Conservation (phyloP, 2,888 invertebrate species). For the Caenorhabditis sulstoni region DNA sequence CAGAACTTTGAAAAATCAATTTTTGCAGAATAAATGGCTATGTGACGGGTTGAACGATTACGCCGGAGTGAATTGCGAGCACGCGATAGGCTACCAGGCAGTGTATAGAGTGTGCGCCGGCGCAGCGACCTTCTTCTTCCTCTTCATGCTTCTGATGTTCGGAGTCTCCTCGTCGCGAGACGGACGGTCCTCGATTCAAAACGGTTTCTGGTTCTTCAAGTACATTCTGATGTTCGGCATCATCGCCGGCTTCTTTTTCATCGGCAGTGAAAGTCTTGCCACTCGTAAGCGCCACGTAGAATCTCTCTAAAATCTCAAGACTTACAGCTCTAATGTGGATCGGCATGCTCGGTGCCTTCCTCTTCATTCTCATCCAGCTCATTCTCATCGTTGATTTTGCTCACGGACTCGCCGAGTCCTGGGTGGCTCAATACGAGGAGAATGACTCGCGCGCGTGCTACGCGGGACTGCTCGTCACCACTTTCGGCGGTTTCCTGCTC, state of each 20-base stretch:
- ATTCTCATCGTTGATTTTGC: slow-evolving; percentile 98
- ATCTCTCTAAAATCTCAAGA: background rate
- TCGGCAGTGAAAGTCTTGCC: slow-evolving; percentile 86
- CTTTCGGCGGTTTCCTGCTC: slow-evolving; percentile 88
- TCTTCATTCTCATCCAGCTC: slow-evolving; percentile 96
- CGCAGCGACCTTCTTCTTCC: slow-evolving; percentile 91
- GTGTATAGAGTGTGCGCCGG: slow-evolving; percentile 90
- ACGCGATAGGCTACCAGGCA: slow-evolving; percentile 79
- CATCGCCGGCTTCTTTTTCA: slow-evolving; percentile 95
- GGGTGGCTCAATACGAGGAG: slow-evolving; percentile 94
- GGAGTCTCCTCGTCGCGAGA: slow-evolving; percentile 94
- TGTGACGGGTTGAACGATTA: slow-evolving; percentile 67
- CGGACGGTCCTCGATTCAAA: slow-evolving; percentile 94
- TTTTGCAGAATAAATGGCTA: slow-evolving; percentile 76
- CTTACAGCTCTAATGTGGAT: slow-evolving; percentile 92
- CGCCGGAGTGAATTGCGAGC: slow-evolving; percentile 72
- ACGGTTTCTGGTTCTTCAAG: slow-evolving; percentile 91
- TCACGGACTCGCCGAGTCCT: slow-evolving; percentile 95
- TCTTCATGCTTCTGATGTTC: slow-evolving; percentile 93
- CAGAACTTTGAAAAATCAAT: slow-evolving; percentile 7
- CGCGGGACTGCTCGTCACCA: slow-evolving; percentile 88
- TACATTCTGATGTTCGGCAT: slow-evolving; percentile 92
- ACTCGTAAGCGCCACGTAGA: slow-evolving; percentile 62
- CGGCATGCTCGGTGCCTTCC: slow-evolving; percentile 95
- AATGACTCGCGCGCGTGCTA: slow-evolving; percentile 91